Base-by-base conservation (phyloP, 2,888 invertebrate species). In the Acanthosoma haemorrhoidale region DNA sequence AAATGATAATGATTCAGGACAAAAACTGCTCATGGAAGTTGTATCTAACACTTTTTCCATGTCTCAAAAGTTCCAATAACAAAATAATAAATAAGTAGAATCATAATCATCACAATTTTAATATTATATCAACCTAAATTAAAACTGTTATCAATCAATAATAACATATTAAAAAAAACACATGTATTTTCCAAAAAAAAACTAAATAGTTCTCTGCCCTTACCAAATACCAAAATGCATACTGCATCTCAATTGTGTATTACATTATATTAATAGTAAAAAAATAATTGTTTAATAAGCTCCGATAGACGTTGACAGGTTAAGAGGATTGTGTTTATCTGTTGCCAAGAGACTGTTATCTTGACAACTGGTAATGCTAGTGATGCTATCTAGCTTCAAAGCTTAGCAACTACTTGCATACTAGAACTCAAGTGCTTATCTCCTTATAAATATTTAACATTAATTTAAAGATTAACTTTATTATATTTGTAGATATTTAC, bases 181-280 rank as follows among this genome's bases (percentile, higher is more conserved):
- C 16, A 11, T 11, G 11, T 16, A 0, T 43, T 43, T 16, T 16
- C 8, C 11, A 43, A 21, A 8, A 41, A 4, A 43, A 21, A 18
- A 18, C 8, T 18, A 41, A 4, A 1, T 21, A 9, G 9, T 41
- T 41, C 2, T 21, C 13, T 43, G 9, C 13, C 41, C 69, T 73
- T 61, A 73, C 72, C 70, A 16, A 21, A 32, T 73, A 73, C 72
- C 72, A 73, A 25, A 66, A 71, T 0, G 72, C 70, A 69, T 73
- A 73, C 34, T 73, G 71, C 72, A 73, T 73, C 18, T n/a, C 43
- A 25, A 25, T 18, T 31, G 16, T 39, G n/a, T n/a, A n/a, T n/a
- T n/a, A n/a, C n/a, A n/a, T 15, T 21, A 29, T 34, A 41, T 16
- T 21, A 2, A 9, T 63, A 69, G 16, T 3, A 9, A 2, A 13